Evolutionary conservation across 2,888 invertebrate genomes (phyloP), one percentile per base, ranked within the genome.

Genomic region (Morpho achilles): DNA sequence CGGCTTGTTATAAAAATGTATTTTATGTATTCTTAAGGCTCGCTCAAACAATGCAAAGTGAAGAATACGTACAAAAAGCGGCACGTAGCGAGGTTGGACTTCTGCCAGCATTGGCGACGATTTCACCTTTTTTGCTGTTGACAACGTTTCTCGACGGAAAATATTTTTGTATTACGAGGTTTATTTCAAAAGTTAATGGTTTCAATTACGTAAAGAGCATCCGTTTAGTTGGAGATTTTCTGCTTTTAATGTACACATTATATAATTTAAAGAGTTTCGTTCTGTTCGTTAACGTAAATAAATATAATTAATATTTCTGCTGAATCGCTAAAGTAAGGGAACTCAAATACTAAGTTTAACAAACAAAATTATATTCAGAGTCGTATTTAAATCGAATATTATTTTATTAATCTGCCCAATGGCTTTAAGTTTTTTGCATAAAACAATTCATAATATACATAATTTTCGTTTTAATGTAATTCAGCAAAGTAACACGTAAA

Each of bases 131-230:
- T 67, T 67, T 64, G 73, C 69, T 69, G 69, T 70, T 74, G 72
- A 76, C 70, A 79, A 77, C 77, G 71, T 68, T 69, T 74, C 77
- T 74, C 77, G 79, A 73, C 77, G 81, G 73, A 73, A 77, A 74
- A 79, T 79, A 73, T 67, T 70, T 70, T 67, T 64, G 63, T 64
- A 61, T 59, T 65, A 62, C 50, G 50, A 56, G 56, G 46, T 56
- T 47, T 50, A 49, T 58, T 58, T 51, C 49, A 48, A 56, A 58
- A 51, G 23, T 56, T 63, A 58, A 58, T 54, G 41, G 61, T 53
- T 56, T 51, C 62, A 63, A 61, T 63, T 58, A 63, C 58, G 48
- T 51, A 61, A 61, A 63, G 53, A 58, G 61, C 58, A 53, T 56
- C 45, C 52, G 48, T 32, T 49, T 50, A 32, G 32, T 32, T 32